phyloP scores from a whole-genome alignment of 2,113 vertebrate genomes.

The Anser brachyrhynchus region DNA sequence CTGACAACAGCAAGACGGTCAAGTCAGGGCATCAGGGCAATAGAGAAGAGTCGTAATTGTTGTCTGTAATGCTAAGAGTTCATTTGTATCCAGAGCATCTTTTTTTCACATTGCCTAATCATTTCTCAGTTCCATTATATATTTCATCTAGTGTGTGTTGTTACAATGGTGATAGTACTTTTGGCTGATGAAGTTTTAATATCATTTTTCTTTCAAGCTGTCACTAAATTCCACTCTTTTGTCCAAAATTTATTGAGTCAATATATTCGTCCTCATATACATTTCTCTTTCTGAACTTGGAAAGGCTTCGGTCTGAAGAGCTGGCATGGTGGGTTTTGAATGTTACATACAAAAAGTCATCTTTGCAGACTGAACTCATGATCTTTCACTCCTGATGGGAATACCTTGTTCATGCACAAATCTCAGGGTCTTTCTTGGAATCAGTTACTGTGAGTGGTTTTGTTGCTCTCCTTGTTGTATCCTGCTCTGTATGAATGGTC shows the following conservation, averaged over 20 bases:
- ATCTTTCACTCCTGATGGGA: background rate
- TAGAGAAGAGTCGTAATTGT: background rate
- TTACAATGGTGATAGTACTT: slow-evolving; percentile 3
- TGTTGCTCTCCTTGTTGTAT: background rate
- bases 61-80: background rate
- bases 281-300: background rate
- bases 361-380: background rate
- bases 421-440: background rate
- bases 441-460: accelerated
- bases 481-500: background rate
- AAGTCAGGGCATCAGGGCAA: background rate
- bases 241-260: background rate
- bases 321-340: background rate
- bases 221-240: slow-evolving; percentile 19
- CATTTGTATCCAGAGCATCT: slow-evolving; percentile 6
- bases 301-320: background rate
- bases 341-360: accelerated
- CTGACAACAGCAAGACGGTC: background rate
- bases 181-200: slow-evolving; percentile 6
- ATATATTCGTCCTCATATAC: background rate
- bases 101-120: slow-evolving; percentile 38
- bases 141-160: slow-evolving; percentile 7
- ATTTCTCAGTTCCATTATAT: slow-evolving; percentile 38
- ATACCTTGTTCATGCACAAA: background rate
- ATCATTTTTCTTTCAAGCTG: background rate